Evolutionary conservation across 2,888 invertebrate species (phyloP), one percentile per base, ranked within the genome.

Genomic region (Euproctis similis): DNA sequence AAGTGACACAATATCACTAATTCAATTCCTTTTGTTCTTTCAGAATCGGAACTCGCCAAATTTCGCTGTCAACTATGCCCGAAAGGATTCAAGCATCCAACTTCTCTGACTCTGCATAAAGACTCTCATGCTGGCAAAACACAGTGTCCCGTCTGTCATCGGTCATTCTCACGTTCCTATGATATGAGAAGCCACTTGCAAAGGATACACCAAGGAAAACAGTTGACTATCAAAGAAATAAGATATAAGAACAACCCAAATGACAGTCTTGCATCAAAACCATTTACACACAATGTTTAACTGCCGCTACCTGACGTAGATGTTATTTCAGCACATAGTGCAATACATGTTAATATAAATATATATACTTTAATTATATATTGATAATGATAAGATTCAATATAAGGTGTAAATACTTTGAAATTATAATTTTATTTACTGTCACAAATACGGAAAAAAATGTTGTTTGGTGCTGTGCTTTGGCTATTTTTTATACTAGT

Each of bases 121-220:
- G 87, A 87, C 58, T 86, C 88, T 24, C 88, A 89, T 47, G 86
- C 86, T 28, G 88, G 88, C 12, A 88, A 88, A 62, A 89, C 88
- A 11, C 86, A 86, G 50, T 89, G 88, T 47, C 88, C 88, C 6
- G 86, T 88, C 28, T 89, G 89, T 47, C 86, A 84, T 42, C 75
- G 88, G 40, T 86, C 87, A 35, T 88, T 88, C 59, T 88, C 88
- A 44, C 70, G 88, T 36, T 88, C 87, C 37, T 88, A 88, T 52
- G 87, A 88, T 43, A 88, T 88, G 88, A 72, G 86, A 42, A 85
- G 86, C 46, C 88, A 88, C 43, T 60, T 88, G 19, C 81, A 86
- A 59, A 77, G 87, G 59, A 87, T 88, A 68, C 88, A 88, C 55
- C 87, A 87, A 59, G 86, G 82, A 12, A 82, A 84, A 55, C 84